Conservation (phyloP, 2,888 invertebrate genomes). For the Heliconius ethilla region DNA sequence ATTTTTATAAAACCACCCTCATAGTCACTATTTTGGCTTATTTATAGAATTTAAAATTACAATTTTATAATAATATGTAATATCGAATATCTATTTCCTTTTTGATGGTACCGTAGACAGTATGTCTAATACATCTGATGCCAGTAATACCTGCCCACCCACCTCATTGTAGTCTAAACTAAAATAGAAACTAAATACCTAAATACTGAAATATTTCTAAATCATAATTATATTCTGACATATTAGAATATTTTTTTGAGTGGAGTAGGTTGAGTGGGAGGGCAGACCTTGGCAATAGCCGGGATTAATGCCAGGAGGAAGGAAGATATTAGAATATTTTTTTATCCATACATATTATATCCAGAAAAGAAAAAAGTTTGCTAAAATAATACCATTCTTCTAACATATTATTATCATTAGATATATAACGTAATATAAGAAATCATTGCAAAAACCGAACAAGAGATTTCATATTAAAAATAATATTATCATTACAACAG, state of each 20-base stretch:
- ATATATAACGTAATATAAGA: not conserved
- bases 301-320: too few relatives aligned
- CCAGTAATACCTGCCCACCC: not conserved
- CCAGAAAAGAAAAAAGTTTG: not conserved
- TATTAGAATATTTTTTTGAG: not conserved
- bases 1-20: too few relatives aligned
- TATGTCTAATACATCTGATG: not conserved
- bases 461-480: constrained; percentile 15
- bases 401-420: constrained; percentile 4
- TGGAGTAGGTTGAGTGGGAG: too few relatives aligned
- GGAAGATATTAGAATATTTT: not conserved
- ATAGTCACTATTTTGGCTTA: too few relatives aligned
- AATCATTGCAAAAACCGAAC: not conserved
- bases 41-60: not conserved
- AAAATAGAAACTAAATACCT: not conserved
- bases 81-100: not conserved
- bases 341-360: not conserved
- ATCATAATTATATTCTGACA: not conserved
- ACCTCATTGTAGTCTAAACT: not conserved
- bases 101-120: not conserved
- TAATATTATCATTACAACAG: constrained; percentile 35
- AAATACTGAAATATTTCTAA: not conserved
- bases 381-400: not conserved
- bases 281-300: too few relatives aligned
- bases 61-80: not conserved